These are phyloP conservation scores for Aporrectodea caliginosa DNA, from an alignment of 1,140 invertebrate species.

Conservation along the genomic window DNA sequence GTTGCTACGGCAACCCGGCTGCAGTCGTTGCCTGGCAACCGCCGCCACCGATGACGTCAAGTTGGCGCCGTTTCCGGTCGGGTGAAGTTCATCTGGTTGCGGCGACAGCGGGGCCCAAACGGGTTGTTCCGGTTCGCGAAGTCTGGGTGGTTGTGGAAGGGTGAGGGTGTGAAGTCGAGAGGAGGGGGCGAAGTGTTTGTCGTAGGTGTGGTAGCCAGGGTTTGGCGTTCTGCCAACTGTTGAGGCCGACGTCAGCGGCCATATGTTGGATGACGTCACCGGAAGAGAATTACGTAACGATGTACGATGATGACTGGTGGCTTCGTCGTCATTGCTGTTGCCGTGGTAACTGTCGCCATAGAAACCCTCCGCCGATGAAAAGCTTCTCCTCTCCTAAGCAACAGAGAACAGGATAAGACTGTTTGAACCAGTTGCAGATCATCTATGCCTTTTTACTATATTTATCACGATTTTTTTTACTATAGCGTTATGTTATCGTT, in stretches of 20 bases:
- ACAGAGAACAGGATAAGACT: too few relatives aligned
- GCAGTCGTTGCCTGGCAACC: neutral
- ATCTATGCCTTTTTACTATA: too few relatives aligned
- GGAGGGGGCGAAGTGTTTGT: neutral
- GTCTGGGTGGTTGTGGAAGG: too few relatives aligned
- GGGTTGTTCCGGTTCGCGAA: too few relatives aligned
- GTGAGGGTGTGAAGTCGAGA: neutral
- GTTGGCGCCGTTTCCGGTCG: neutral
- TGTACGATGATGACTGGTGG: neutral
- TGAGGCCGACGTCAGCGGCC: neutral
- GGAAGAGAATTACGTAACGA: neutral
- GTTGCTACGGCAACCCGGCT: neutral
- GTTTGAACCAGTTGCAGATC: too few relatives aligned
- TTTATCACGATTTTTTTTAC: too few relatives aligned
- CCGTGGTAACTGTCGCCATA: neutral
- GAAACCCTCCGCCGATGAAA: neutral
- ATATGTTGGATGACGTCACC: neutral
- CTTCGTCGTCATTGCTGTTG: neutral
- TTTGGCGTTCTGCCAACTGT: too few relatives aligned
- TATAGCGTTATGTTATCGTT: too few relatives aligned
- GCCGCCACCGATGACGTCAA: neutral
- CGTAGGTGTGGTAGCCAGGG: neutral
- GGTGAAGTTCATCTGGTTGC: neutral
- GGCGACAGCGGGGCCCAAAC: too few relatives aligned
- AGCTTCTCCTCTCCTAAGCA: neutral